Base-by-base conservation (phyloP, 2,888 invertebrate genomes). In the Dione vanillae region DNA sequence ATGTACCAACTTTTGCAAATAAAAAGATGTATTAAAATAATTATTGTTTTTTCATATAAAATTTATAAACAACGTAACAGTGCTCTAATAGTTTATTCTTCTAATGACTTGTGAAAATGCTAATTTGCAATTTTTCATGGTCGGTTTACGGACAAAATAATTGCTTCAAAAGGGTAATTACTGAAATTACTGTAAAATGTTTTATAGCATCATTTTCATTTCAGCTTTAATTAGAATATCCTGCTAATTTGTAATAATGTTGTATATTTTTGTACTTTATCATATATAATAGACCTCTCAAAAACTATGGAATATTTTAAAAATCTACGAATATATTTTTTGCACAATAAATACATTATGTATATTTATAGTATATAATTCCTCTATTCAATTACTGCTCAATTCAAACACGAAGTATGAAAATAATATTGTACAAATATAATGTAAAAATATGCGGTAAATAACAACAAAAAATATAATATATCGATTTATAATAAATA, bases 131-230 rank as follows among this genome's bases (percentile, higher is more conserved):
- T 72, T 72, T 54, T 62, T 64, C 72, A 72, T 56, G 72, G 72
- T 67, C 69, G 64, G 40, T 67, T 67, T 72, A 51, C 66, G 69
- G 64, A 72, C 69, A 72, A 69, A 67, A 67, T 64, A 72, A 72
- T 69, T 69, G 62, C 56, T 43, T 59, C 49, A 65, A 11, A 41
- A 52, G 65, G 12, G 6, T 66, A 70, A 70, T 70, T 61, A 65
- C 43, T 43, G 64, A 51, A 65, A 65, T 43, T 65, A 51, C 59
- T 70, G 59, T 59, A 64, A 49, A 64, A 64, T 49, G 64, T 64
- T 47, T 64, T 64, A 64, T 64, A 47, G 49, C 64, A 49, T 64
- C 49, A 64, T 64, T 35, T 64, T 37, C n/a, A 49, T 64, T 64
- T 64, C 8, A 64, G 19, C 19, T 19, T 49, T 64, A 64, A 64